Evolutionary conservation across 2,113 vertebrate species (phyloP), one percentile per base, ranked within the genome.

Genomic region (Forbesichthys papilliferus): DNA sequence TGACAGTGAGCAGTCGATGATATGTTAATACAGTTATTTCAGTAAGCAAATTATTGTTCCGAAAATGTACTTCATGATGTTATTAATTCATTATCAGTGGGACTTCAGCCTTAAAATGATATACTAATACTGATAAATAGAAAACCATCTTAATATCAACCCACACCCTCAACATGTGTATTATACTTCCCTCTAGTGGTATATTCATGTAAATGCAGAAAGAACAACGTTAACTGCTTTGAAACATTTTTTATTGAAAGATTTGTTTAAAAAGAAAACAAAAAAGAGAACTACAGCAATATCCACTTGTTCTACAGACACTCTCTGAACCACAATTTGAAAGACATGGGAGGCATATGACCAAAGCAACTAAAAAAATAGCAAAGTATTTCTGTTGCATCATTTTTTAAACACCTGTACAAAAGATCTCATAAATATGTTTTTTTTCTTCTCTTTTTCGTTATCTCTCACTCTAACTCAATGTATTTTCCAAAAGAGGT

Each of bases 291-390:
- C 94, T 95, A 97, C 87, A 87, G 76, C 79, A 89, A 98, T 93
- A 96, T 95, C 95, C 95, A 98, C 95, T 96, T 81, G 93, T 95
- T 98, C 94, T 97, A 97, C 95, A 96, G 93, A 97, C 95, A 96
- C 93, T 95, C 95, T 96, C 93, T 93, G 93, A 94, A 94, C 90
- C 93, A 93, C 92, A 87, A 91, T 85, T 91, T 73, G 84, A 95
- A 89, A 94, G 92, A 95, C 93, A 94, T 93, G 91, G 93, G 91
- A 93, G 92, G 90, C 94, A 93, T 83, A 86, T 92, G 92, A 94
- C 91, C 91, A 93, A 93, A 95, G 94, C 94, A 96, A 95, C 94
- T 95, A 93, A 91, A 93, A 93, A 93, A 93, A 92, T 90, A 93
- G 91, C 93, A 90, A 95, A 93, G 89, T 91, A 84, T 86, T 90